These are phyloP conservation scores for Ceratina japonica DNA, from an alignment of 1,140 invertebrate genomes.

Conservation along the genomic window DNA sequence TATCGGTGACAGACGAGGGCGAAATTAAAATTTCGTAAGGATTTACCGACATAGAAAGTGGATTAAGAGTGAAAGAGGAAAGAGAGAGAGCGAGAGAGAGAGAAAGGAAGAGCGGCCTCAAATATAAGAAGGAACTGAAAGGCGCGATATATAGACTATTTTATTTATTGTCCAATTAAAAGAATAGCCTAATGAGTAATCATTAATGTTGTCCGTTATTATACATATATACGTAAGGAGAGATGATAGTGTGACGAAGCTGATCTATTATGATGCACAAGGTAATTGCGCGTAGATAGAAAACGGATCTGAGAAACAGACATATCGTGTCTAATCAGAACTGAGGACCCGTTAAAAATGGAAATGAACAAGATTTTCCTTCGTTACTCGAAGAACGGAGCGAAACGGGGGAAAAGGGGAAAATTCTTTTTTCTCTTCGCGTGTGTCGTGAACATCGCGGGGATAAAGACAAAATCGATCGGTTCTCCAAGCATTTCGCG, in stretches of 20 bases:
- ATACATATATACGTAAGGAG: constrained; percentile 51
- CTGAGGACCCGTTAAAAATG: constrained; percentile 9
- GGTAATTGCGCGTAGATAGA: constrained; percentile 34
- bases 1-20: neutral
- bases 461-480: neutral
- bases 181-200: constrained; percentile 69
- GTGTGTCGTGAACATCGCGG: neutral
- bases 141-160: constrained; percentile 66
- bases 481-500: neutral
- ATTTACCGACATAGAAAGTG: neutral
- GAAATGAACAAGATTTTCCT: neutral
- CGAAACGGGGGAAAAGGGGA: neutral
- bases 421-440: neutral
- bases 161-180: constrained; percentile 75
- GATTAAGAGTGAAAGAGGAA: neutral
- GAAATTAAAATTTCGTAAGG: neutral
- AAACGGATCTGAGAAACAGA: constrained; percentile 7
- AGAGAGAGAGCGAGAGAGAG: neutral
- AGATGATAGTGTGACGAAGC: constrained; percentile 33
- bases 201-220: constrained; percentile 75
- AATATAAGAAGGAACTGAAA: neutral
- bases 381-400: neutral
- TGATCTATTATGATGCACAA: constrained; percentile 40
- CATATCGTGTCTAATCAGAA: constrained; percentile 34
- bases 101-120: constrained; percentile 35